Conservation (phyloP, 2,888 invertebrate genomes). For the Caenorhabditis sp. region DNA sequence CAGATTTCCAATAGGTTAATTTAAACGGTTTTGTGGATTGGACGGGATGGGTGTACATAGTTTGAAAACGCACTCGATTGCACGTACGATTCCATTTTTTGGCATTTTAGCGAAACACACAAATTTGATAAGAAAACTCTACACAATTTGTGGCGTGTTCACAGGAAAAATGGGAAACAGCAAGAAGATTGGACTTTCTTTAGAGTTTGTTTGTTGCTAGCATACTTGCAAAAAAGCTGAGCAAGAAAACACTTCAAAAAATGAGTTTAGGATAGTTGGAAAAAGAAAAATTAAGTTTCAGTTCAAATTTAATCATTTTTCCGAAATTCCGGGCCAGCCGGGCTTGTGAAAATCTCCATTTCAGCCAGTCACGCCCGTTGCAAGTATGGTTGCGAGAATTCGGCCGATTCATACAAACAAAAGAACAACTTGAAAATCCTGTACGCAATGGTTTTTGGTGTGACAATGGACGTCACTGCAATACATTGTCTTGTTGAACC, state of each 20-base stretch:
- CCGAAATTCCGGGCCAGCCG: no score
- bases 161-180: background rate
- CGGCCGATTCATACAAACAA: constrained; percentile 41
- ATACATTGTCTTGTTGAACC: constrained; percentile 37
- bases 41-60: constrained; percentile 11
- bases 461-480: constrained; percentile 27
- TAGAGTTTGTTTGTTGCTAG: constrained; percentile 20
- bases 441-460: constrained; percentile 37
- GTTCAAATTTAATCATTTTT: no score
- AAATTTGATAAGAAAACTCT: constrained; percentile 37
- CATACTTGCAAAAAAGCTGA: constrained; percentile 6
- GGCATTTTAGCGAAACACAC: background rate
- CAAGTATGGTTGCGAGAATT: no score
- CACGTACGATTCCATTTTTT: constrained; percentile 23
- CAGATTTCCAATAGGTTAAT: constrained; percentile 2
- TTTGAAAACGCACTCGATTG: constrained; percentile 14
- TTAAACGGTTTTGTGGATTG: background rate
- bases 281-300: no score
- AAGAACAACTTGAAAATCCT: constrained; percentile 41
- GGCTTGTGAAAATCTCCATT: constrained; percentile 24
- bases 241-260: constrained; percentile 18
- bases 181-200: constrained; percentile 7
- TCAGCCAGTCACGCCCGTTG: no score
- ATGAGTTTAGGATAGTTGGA: no score
- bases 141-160: background rate